Base-by-base conservation (phyloP, 2,113 vertebrate genomes). In the Dissostichus mawsoni region DNA sequence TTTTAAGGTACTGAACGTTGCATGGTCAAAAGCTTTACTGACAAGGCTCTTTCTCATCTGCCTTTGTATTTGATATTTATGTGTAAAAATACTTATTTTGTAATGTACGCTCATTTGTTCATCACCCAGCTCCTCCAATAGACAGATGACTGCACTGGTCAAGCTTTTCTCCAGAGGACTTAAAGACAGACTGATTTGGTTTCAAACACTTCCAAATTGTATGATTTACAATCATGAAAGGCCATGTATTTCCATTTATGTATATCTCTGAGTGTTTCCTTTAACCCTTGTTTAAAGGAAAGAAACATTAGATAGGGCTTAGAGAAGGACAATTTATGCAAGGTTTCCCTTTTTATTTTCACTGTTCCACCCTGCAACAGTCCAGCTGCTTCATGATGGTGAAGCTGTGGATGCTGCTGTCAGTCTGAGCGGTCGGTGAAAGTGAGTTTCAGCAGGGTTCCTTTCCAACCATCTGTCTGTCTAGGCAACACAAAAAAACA, bases 11-110 rank as follows among this genome's bases (percentile, higher is more conserved):
- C 88, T 90, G 90, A 93, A 92, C 78, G 67, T 92, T 87, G 90
- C 91, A 92, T 92, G 93, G 94, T 94, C 92, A 93, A 94, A 94
- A 95, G 94, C 93, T 95, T 95, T 95, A 94, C 85, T 73, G 86
- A 86, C 80, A 63, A 91, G 85, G 90, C 85, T 83, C 80, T 81
- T 66, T 91, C 87, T 82, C 88, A 82, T 69, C 80, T 63, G 72
- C 86, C 80, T 72, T 84, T 88, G 82, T 90, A 84, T 91, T 92
- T 89, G 91, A 90, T 94, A 93, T 93, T 91, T 93, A 91, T 91
- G 81, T 94, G 91, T 92, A 93, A 90, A 93, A 90, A 95, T 70
- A 92, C 70, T 67, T 86, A 85, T 93, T 91, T 90, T 94, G 77
- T 81, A 76, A 88, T 64, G 91, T 87, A 76, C 75, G 79, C 69